Base-by-base conservation (phyloP, 2,113 vertebrate genomes). In the Oplegnathus fasciatus region DNA sequence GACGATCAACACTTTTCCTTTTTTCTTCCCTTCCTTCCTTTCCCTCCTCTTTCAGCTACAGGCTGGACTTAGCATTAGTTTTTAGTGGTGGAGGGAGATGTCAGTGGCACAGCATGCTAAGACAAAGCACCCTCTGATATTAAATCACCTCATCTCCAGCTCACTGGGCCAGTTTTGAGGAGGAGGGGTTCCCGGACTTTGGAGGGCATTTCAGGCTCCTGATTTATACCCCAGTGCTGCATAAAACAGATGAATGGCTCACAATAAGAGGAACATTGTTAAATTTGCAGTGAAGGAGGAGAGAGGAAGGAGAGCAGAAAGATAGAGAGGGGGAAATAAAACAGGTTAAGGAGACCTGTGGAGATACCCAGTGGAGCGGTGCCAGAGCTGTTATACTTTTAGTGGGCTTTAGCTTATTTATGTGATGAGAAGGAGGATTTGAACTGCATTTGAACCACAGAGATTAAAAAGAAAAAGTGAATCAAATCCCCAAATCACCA, bases 71-170 rank as follows among this genome's bases (percentile, higher is more conserved):
- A 79, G 50, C 46, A 10, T 77, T 28, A 62, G 68, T 44, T 69
- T 71, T 88, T 46, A 69, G 76, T 62, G 65, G 54, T 44, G 46
- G 37, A 22, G 58, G 52, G 82, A 78, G 78, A 76, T 34, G 78
- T 70, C 75, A 46, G 68, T 74, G 72, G 76, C 85, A 71, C 69
- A 67, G 79, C 61, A n/a, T 58, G 64, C 44, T 44, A 58, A 84
- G 88, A 90, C 89, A 84, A 87, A 92, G 82, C 65, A 37, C 54
- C 50, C 73, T 77, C 64, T 83, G 81, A 86, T 88, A 84, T 89
- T 70, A 85, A 87, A 86, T 86, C 81, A 79, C 80, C 86, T 89
- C 88, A 79, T 89, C 77, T 89, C 67, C 65, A 74, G 81, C 80
- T 61, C 32, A 37, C 76, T 69, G 90, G 84, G 52, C 64, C 68